These are phyloP conservation scores for Phaetusa simplex DNA, from an alignment of 2,113 vertebrate species.

Conservation along the genomic window DNA sequence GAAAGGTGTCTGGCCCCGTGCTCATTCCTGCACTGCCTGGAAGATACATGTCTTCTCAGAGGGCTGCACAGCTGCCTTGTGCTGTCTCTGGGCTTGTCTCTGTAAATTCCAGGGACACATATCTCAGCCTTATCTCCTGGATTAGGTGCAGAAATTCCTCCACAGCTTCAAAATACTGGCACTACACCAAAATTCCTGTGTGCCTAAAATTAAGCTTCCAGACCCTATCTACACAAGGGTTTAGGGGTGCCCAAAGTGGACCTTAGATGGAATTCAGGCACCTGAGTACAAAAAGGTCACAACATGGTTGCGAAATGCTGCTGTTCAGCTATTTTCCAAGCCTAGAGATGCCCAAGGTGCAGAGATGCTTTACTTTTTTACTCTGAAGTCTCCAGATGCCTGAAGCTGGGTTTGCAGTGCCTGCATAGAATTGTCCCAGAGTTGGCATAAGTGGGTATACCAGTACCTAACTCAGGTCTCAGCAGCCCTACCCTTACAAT, in stretches of 20 bases:
- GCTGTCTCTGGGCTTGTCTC: accelerated
- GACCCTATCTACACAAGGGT: background rate
- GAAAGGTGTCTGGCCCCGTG: background rate
- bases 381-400: background rate
- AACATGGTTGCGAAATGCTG: background rate
- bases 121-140: background rate
- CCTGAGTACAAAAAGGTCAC: background rate
- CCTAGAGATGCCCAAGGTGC: background rate
- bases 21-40: accelerated
- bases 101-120: background rate
- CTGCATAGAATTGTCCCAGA: background rate
- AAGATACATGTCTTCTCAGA: accelerated
- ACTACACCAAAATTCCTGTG: background rate
- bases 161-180: background rate
- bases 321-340: background rate
- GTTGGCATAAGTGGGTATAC: background rate
- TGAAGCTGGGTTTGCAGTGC: background rate
- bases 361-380: background rate
- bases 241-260: background rate
- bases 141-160: background rate
- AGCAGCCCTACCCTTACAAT: background rate
- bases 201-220: background rate
- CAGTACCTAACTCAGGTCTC: background rate
- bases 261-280: background rate
- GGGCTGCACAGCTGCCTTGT: background rate